Percentiles rank a stretch among this genome's conserved stretches.
These are phyloP conservation scores for Drosophila gunungcola DNA, from an alignment of 1,140 invertebrate species.

Conservation along the genomic window DNA sequence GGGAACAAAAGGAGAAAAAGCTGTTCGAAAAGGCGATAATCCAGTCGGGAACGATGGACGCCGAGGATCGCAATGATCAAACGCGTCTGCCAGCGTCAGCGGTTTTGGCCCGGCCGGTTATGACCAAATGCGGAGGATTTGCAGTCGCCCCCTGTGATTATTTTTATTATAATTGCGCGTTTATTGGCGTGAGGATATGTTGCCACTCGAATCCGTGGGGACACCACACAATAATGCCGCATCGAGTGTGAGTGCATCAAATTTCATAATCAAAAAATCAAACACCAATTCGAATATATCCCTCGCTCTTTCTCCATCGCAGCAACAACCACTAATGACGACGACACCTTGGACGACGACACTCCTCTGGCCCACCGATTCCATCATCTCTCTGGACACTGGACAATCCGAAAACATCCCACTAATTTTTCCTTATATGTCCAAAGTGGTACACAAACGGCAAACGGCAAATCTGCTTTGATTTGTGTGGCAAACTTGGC, in stretches of 20 bases:
- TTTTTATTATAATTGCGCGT: constrained; percentile 82
- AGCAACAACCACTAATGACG: constrained; percentile 67
- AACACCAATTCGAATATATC: constrained; percentile 39
- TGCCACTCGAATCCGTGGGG: constrained; percentile 35
- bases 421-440: constrained; percentile 80
- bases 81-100: constrained; percentile 25
- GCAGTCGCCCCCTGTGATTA: constrained; percentile 61
- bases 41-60: constrained; percentile 39
- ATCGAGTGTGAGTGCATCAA: constrained; percentile 52
- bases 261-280: constrained; percentile 66
- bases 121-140: constrained; percentile 69
- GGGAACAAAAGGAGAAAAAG: constrained; percentile 57
- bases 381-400: constrained; percentile 7
- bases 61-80: constrained; percentile 50
- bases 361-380: neutral
- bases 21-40: constrained; percentile 73
- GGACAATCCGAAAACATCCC: constrained; percentile 67
- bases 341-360: constrained; percentile 61
- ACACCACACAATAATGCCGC: constrained; percentile 13
- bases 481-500: constrained; percentile 73
- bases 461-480: constrained; percentile 54
- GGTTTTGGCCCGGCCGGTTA: constrained; percentile 55
- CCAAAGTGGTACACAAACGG: constrained; percentile 72
- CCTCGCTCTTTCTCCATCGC: constrained; percentile 37
- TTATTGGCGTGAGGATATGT: constrained; percentile 79